A percentile compares a stretch with the other conserved stretches of the same genome.
Conservation (phyloP, 2,113 vertebrate genomes). For the Macaca nemestrina region DNA sequence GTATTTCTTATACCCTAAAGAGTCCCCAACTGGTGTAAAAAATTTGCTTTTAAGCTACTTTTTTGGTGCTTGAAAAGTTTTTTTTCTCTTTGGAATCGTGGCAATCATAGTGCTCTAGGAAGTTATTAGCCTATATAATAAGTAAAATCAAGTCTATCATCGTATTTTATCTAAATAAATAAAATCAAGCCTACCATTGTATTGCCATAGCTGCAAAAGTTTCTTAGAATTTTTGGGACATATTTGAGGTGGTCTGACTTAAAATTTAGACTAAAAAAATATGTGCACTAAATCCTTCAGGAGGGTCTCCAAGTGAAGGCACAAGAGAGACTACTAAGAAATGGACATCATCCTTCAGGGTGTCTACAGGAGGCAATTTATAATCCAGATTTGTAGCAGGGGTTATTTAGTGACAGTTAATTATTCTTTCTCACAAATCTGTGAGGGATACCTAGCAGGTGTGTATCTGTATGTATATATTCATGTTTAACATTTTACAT, state of each 20-base stretch:
- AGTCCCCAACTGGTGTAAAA: neutral
- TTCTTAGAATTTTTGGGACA: neutral
- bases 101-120: neutral
- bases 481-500: neutral
- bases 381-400: neutral
- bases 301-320: neutral
- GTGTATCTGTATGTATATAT: neutral
- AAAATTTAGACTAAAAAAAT: slow-evolving; percentile 7
- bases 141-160: neutral
- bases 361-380: neutral
- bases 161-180: neutral
- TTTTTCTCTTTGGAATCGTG: neutral
- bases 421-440: neutral
- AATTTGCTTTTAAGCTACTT: neutral
- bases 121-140: neutral
- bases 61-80: neutral
- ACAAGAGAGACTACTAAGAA: neutral
- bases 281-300: neutral
- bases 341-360: neutral
- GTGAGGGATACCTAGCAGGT: neutral
- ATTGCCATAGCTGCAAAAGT: neutral
- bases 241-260: neutral
- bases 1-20: neutral
- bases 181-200: neutral
- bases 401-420: neutral